These are phyloP conservation scores for Acanthornis magna DNA, from an alignment of 2,797 vertebrate species.

Conservation along the genomic window DNA sequence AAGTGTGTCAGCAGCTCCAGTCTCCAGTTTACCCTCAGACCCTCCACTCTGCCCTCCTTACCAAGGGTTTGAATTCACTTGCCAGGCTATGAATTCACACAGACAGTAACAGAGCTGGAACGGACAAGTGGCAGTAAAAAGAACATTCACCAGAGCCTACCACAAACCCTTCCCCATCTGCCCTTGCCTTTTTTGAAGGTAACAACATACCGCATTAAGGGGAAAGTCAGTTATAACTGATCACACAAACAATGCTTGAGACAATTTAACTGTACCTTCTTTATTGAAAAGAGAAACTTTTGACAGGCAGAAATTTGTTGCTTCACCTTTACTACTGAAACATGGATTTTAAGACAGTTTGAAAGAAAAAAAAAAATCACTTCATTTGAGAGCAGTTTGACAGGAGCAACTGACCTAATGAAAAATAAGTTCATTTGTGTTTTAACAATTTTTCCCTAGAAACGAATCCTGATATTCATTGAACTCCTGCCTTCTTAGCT, in stretches of 20 bases:
- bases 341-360: neutral
- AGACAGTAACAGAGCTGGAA: neutral
- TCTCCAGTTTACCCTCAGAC: neutral
- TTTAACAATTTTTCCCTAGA: neutral
- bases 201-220: neutral
- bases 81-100: neutral
- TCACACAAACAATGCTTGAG: neutral
- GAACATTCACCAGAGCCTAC: neutral
- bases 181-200: neutral
- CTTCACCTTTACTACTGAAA: neutral
- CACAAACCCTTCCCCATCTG: neutral
- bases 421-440: neutral
- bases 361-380: neutral
- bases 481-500: neutral
- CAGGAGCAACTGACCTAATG: neutral
- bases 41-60: neutral
- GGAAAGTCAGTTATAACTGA: neutral
- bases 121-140: neutral
- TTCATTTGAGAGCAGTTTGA: neutral
- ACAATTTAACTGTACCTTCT: neutral
- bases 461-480: rapidly evolving
- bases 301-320: neutral
- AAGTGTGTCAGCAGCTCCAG: neutral
- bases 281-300: neutral
- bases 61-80: rapidly evolving